Base-by-base conservation (phyloP, 2,797 vertebrate species). In the Chiroxiphia lanceolata region DNA sequence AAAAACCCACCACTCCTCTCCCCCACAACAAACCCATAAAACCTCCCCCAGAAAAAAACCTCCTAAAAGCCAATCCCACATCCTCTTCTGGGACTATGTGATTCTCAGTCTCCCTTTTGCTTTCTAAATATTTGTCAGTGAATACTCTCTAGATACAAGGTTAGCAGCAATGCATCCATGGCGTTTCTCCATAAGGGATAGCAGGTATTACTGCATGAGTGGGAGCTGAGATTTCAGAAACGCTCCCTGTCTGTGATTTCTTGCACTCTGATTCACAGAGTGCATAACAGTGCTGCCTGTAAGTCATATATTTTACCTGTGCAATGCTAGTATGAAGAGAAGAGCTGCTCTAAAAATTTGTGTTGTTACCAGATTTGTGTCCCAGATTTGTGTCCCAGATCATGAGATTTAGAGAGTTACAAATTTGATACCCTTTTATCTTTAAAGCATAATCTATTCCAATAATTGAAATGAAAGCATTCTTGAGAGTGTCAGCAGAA, bases 1-100 rank as follows among this genome's bases (percentile, higher is more conserved):
- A 29, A 5, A 64, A 23, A 1, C 0, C n/a, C n/a, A 22, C 1
- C 3, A 33, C 45, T 13, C 8, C 1, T 2, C 31, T 18, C 18
- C 4, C n/a, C 18, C 15, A 6, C 9, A 68, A 31, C 5, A 63
- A 68, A 48, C 25, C 2, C 17, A 33, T 44, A 63, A 48, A 47
- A 25, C 2, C 4, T 29, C 11, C 6, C 13, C 9, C 13, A 33
- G 16, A 31, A 57, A n/a, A 5, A 19, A n/a, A 40, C 51, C 38
- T n/a, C 21, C 4, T 7, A 26, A 44, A 54, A 51, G 0, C 2
- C 27, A 65, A 9, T 45, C 8, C 9, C 26, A 22, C 6, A 71
- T 40, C 19, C 2, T 74, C 6, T 44, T 84, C 53, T 59, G 23
- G 2, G 13, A 4, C 17, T 29, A 40, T 22, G 6, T 34, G 18